Base-by-base conservation (phyloP, 2,888 invertebrate genomes). In the Tromatobia lineatoria region DNA sequence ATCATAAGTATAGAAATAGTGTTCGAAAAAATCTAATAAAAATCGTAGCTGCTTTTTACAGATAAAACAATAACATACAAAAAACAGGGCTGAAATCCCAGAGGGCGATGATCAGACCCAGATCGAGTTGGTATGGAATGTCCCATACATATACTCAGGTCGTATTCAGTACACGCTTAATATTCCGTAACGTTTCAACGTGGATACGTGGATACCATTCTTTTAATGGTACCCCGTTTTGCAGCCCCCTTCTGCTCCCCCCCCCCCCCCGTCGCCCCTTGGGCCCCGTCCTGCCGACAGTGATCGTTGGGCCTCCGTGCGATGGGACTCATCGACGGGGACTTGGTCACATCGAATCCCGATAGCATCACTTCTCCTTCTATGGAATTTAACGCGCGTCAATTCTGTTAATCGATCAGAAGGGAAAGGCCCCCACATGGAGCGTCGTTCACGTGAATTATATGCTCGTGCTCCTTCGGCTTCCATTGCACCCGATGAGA, bases 291-390 rank as follows among this genome's bases (percentile, higher is more conserved):
- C 70, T 10, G 59, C 1, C 18, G 8, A n/a, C 7, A 11, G 23
- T n/a, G 42, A 15, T 64, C 59, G 69, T 69, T 50, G 20, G 67
- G 61, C 25, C 70, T 47, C 70, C 42, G 34, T 57, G 67, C 82
- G 78, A 29, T 38, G 29, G 34, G n/a, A 34, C 61, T 64, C 70
- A 52, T 54, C 59, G 18, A 47, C 54, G 25, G 52, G 38, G 64
- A 64, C 69, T 75, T 75, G 73, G 73, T 69, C 67, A 29, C 57
- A 57, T 50, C 78, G 66, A 42, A 66, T 80, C 73, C 20, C 70
- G 82, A 75, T 69, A 83, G 74, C 78, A 79, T 85, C 80, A 81
- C 83, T 83, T 85, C 78, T 85, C 83, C 83, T 85, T 78, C 75
- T 79, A 76, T 59, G 75, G 85, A 82, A 50, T 54, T 54, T 74